phyloP scores from a whole-genome alignment of 2,888 invertebrate genomes.

The Tetropium fuscum region DNA sequence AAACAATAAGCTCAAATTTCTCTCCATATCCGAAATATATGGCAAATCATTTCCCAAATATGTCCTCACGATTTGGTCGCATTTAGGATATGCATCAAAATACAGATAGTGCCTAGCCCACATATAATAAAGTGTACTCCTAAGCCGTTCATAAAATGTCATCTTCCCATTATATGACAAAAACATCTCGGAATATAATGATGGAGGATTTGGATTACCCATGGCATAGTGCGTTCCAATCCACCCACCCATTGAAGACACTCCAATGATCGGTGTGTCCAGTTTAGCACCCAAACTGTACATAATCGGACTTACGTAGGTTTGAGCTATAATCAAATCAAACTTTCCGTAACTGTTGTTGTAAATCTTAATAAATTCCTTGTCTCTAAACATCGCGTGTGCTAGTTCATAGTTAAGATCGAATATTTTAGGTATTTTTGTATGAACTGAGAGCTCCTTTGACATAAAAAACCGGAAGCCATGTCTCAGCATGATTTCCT shows the following conservation, averaged over 20 bases:
- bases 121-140: slow-evolving; percentile 51
- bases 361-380: slow-evolving; percentile 50
- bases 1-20: slow-evolving; percentile 57
- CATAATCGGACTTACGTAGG: slow-evolving; percentile 49
- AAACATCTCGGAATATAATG: slow-evolving; percentile 54
- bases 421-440: slow-evolving; percentile 47
- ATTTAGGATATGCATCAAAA: slow-evolving; percentile 48
- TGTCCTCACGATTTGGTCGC: slow-evolving; percentile 52
- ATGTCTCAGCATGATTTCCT: slow-evolving; percentile 43
- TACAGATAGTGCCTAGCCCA: slow-evolving; percentile 48
- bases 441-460: slow-evolving; percentile 44
- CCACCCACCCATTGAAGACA: slow-evolving; percentile 53
- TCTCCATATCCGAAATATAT: slow-evolving; percentile 55
- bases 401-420: slow-evolving; percentile 46
- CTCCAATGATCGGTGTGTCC: slow-evolving; percentile 47
- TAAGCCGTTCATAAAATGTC: slow-evolving; percentile 61
- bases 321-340: slow-evolving; percentile 53
- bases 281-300: slow-evolving; percentile 48
- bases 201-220: slow-evolving; percentile 51
- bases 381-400: slow-evolving; percentile 43
- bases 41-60: slow-evolving; percentile 60
- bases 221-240: slow-evolving; percentile 48
- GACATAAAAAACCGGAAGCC: slow-evolving; percentile 53
- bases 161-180: slow-evolving; percentile 53
- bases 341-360: slow-evolving; percentile 45